Base-by-base conservation (phyloP, 2,113 vertebrate species). In the Notothenia rossii region DNA sequence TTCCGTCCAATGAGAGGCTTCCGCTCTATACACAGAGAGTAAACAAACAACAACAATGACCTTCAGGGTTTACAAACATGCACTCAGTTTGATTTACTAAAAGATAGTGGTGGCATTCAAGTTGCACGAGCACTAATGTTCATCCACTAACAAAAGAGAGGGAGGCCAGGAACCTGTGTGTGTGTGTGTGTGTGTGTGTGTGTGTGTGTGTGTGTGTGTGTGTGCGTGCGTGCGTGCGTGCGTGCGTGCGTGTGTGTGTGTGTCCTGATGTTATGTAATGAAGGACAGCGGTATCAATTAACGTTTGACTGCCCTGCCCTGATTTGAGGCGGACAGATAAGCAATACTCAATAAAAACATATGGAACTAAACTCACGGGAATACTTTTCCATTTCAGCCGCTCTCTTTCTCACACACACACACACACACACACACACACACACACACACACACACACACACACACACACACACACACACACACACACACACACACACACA, bases 31-130 rank as follows among this genome's bases (percentile, higher is more conserved):
- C 68, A 12, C 46, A 56, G 9, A 83, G 65, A 82, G 74, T 68
- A 86, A 87, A 91, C 83, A 90, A 84, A 88, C 81, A 29, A 29
- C 25, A 29, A 81, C 45, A 4, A 43, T 90, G 90, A 91, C 91
- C 87, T 92, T 90, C 76, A 86, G 20, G 29, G 53, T 49, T 43
- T 82, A 56, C 46, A 48, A 65, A 82, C 46, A 40, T 4, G 25
- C 40, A 50, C 66, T 5, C 10, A n/a, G n/a, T 14, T 36, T 80
- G 81, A 91, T 89, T 88, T 86, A 89, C 88, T 86, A 85, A 91
- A 85, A 70, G 82, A 89, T 84, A 70, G 82, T 50, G 10, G 55
- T 86, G 85, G 81, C 74, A 82, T 94, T 90, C 83, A 65, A 72
- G 82, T 59, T 79, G 67, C 59, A 13, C 78, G 84, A 88, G 72